Conservation (phyloP, 2,888 invertebrate species). For the Dorcus parallelipipedus region DNA sequence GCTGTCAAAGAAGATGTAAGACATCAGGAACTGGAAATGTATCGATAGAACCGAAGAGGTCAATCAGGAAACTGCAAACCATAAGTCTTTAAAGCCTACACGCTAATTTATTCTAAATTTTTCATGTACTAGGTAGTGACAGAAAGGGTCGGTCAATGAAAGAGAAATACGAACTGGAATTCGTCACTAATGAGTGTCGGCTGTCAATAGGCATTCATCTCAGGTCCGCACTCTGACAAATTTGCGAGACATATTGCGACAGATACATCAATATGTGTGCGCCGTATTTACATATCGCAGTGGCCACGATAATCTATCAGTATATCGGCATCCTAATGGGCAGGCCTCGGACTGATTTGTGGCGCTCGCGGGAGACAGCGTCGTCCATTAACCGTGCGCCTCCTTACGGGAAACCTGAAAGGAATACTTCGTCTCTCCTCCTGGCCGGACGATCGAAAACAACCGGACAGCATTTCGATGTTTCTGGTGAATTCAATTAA, state of each 20-base stretch:
- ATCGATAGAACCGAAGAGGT: no score
- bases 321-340: slow-evolving; percentile 41
- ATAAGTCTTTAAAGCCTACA: no score
- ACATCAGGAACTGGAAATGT: no score
- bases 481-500: no score
- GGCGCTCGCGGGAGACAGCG: slow-evolving; percentile 37
- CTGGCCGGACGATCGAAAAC: background rate
- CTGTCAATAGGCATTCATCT: slow-evolving; percentile 32
- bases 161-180: slow-evolving; percentile 16
- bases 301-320: slow-evolving; percentile 40
- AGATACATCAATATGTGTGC: slow-evolving; percentile 40
- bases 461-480: no score
- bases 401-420: slow-evolving; percentile 20
- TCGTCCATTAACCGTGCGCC: slow-evolving; percentile 39
- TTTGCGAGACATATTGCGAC: slow-evolving; percentile 40
- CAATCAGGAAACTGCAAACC: no score
- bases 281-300: slow-evolving; percentile 41
- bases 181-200: slow-evolving; percentile 25
- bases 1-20: no score
- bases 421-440: slow-evolving; percentile 11
- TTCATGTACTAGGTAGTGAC: no score
- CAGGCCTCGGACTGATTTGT: slow-evolving; percentile 37
- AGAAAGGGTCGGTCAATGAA: no score
- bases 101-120: no score
- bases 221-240: slow-evolving; percentile 34